Evolutionary conservation across 2,113 vertebrate species (phyloP).

Genomic region (Myotis lucifugus): DNA sequence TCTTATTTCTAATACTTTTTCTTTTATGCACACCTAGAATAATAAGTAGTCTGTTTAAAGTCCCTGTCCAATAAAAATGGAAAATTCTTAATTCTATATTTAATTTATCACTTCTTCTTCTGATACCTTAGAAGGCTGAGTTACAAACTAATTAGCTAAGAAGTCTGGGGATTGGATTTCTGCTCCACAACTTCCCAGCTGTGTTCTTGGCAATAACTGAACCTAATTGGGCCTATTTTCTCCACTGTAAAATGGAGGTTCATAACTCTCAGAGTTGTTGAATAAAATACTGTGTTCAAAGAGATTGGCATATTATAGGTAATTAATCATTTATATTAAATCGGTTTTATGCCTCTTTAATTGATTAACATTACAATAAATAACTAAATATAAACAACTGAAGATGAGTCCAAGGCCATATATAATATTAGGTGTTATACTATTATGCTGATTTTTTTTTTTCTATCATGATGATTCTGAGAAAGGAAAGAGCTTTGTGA

Average conservation of each 20-base stretch:
- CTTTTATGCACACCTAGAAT: neutral
- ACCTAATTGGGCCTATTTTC: neutral
- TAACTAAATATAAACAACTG: neutral
- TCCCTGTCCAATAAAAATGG: neutral
- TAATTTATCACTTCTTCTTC: constrained; percentile 34
- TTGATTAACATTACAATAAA: neutral
- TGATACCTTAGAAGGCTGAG: constrained; percentile 27
- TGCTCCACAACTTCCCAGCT: neutral
- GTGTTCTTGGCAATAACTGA: neutral
- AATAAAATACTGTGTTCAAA: constrained; percentile 43
- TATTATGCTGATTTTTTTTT: neutral
- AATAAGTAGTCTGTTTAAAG: constrained; percentile 19
- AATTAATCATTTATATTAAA: neutral
- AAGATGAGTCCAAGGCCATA: neutral
- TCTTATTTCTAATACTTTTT: neutral
- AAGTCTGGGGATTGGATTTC: constrained; percentile 28
- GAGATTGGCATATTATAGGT: neutral
- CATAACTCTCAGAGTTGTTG: neutral
- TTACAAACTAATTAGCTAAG: constrained; percentile 41
- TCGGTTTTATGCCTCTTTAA: neutral
- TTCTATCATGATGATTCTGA: neutral
- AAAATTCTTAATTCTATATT: constrained; percentile 59
- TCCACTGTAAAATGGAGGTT: neutral
- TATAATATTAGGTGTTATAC: neutral
- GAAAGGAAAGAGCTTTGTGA: neutral